Evolutionary conservation across 2,888 invertebrate species (phyloP).

Genomic region (Ophion ellenae): DNA sequence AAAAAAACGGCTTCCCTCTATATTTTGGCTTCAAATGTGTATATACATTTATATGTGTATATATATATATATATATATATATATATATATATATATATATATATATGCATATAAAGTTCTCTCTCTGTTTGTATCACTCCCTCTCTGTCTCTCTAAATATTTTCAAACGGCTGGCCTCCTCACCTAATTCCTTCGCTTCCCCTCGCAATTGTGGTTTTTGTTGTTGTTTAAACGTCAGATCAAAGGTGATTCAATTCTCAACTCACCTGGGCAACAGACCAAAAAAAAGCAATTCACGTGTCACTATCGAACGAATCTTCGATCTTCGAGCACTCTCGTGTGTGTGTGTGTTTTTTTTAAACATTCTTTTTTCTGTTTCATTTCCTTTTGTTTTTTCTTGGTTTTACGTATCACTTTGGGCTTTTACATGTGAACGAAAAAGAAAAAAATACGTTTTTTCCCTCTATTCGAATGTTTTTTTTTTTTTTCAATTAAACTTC

Average conservation of each 20-base stretch:
- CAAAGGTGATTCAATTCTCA: slow-evolving; percentile 83
- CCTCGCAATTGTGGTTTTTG: slow-evolving; percentile 79
- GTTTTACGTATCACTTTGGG: slow-evolving; percentile 37
- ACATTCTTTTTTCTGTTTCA: slow-evolving; percentile 39
- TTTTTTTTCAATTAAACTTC: slow-evolving; percentile 40
- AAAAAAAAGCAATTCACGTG: slow-evolving; percentile 76
- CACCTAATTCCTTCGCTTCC: slow-evolving; percentile 83
- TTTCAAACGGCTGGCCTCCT: slow-evolving; percentile 83
- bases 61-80: too few species aligned
- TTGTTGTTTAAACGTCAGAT: slow-evolving; percentile 77
- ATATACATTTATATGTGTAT: slow-evolving; percentile 22
- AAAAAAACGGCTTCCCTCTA: slow-evolving; percentile 43
- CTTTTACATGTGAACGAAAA: slow-evolving; percentile 10
- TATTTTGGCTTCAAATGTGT: slow-evolving; percentile 62
- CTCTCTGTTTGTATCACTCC: slow-evolving; percentile 35
- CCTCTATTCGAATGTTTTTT: slow-evolving; percentile 39
- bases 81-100: too few species aligned
- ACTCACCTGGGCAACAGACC: slow-evolving; percentile 83
- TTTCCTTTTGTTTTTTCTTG: slow-evolving; percentile 32
- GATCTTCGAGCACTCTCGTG: slow-evolving; percentile 79
- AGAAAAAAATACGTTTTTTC: slow-evolving; percentile 48
- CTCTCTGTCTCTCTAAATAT: slow-evolving; percentile 48
- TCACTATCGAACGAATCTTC: slow-evolving; percentile 78
- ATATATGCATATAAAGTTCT: neutral
- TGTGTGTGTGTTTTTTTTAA: slow-evolving; percentile 62